Percentiles rank a stretch among this genome's conserved stretches.
These are phyloP conservation scores for Picathartes gymnocephalus DNA, from an alignment of 2,113 vertebrate genomes.

Conservation along the genomic window DNA sequence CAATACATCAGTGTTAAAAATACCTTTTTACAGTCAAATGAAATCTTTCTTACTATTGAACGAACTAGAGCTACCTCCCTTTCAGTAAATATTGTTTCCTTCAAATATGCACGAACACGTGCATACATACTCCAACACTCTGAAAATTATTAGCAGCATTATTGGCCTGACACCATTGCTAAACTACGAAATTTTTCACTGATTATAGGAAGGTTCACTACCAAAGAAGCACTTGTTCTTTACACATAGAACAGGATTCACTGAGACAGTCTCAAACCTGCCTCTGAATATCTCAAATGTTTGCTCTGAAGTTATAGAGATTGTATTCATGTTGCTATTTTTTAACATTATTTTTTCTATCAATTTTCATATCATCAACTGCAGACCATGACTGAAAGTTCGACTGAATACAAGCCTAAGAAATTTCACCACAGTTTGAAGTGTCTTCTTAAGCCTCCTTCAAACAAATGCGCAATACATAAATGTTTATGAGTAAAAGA, in stretches of 20 bases:
- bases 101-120: neutral
- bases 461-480: neutral
- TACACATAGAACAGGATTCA: neutral
- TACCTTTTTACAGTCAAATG: constrained; percentile 37
- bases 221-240: neutral
- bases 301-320: neutral
- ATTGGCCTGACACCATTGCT: neutral
- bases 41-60: constrained; percentile 12
- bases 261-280: neutral
- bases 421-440: neutral
- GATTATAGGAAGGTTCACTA: neutral
- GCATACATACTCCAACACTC: rapidly evolving
- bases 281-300: neutral
- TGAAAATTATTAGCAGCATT: neutral
- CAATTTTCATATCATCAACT: neutral
- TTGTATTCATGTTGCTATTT: neutral
- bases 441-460: neutral
- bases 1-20: constrained; percentile 67
- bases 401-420: neutral
- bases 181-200: neutral
- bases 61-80: neutral
- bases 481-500: neutral
- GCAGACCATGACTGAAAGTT: neutral
- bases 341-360: neutral
- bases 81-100: neutral